A percentile compares a stretch with the other conserved stretches of the same genome.
These are phyloP conservation scores for Sinonovacula constricta DNA, from an alignment of 1,140 invertebrate genomes.

Conservation along the genomic window DNA sequence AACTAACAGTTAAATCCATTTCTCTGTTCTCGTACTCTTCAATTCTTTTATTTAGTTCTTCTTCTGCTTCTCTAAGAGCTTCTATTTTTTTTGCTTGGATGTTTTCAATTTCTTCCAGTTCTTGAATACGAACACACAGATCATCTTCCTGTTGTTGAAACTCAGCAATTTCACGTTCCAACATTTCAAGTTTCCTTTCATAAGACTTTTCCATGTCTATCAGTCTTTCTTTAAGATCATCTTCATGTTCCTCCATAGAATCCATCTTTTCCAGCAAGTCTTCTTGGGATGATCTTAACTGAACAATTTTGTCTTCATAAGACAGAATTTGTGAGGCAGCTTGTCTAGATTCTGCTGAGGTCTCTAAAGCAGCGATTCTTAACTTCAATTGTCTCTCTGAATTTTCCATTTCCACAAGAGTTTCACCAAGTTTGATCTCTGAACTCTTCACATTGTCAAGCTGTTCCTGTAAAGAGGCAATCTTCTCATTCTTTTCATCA, in stretches of 20 bases:
- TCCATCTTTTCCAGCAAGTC: constrained; percentile 66
- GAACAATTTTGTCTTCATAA: constrained; percentile 67
- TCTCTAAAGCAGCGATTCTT: constrained; percentile 62
- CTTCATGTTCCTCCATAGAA: constrained; percentile 69
- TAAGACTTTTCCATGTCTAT: constrained; percentile 64
- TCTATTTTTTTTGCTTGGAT: constrained; percentile 60
- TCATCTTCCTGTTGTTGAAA: constrained; percentile 57
- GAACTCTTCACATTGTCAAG: constrained; percentile 64
- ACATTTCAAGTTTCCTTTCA: constrained; percentile 60
- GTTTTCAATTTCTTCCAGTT: constrained; percentile 62
- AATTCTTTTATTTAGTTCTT: constrained; percentile 45
- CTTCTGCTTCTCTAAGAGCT: constrained; percentile 38
- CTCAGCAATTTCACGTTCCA: constrained; percentile 61
- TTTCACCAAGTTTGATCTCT: constrained; percentile 72
- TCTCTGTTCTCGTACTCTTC: constrained; percentile 47
- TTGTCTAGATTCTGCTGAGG: constrained; percentile 37
- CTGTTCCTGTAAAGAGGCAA: constrained; percentile 67
- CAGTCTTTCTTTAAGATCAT: constrained; percentile 65
- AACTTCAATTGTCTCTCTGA: constrained; percentile 63
- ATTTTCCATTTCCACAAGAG: constrained; percentile 66
- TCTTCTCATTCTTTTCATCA: constrained; percentile 68
- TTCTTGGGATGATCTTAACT: constrained; percentile 67
- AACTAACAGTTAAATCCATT: constrained; percentile 34
- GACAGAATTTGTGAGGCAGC: constrained; percentile 56
- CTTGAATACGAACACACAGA: constrained; percentile 43